Evolutionary conservation across 2,797 vertebrate genomes (phyloP), one percentile per base, ranked within the genome.

Genomic region (Champsocephalus gunnari): DNA sequence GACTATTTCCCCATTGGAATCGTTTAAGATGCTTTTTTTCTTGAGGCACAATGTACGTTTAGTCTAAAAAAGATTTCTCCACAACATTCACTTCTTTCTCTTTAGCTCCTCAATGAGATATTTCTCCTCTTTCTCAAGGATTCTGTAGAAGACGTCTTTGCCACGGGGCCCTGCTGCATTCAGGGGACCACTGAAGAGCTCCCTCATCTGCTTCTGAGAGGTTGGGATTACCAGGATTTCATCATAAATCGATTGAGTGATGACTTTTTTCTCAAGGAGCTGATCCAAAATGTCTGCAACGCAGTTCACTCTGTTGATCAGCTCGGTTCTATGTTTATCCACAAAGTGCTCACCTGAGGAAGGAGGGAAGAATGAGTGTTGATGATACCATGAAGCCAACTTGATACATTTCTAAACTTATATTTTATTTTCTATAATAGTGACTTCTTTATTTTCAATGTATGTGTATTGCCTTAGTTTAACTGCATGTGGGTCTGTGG

Each of bases 221-320:
- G 32, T 80, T 0, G 0, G 0, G 14, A 57, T 0, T 1, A 2
- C 0, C 1, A 0, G 5, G 58, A 94, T 82, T 0, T 0, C 1
- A 1, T 12, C 7, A 65, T 92, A 93, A 0, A 0, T 0, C 38
- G 79, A 82, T 0, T 12, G 0, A 0, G 3, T 0, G 56, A 94
- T 69, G 43, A 92, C 44, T 0, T 10, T 0, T 0, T 9, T 0
- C 0, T 7, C 0, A n/a, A 73, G 13, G 14, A 94, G 92, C 5
- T 38, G 9, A 67, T 94, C 92, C 71, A 94, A 28, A 57, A 93
- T 82, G 7, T 47, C 0, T 0, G 0, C 3, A 17, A 92, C 5
- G 2, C 21, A 3, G 62, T 0, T 12, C 71, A 89, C 87, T 73
- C 74, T 77, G 0, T 41, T 0, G 16, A 75, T 87, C 59, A 94